Base-by-base conservation (phyloP, 2,797 vertebrate species). In the Caiman crocodilus region DNA sequence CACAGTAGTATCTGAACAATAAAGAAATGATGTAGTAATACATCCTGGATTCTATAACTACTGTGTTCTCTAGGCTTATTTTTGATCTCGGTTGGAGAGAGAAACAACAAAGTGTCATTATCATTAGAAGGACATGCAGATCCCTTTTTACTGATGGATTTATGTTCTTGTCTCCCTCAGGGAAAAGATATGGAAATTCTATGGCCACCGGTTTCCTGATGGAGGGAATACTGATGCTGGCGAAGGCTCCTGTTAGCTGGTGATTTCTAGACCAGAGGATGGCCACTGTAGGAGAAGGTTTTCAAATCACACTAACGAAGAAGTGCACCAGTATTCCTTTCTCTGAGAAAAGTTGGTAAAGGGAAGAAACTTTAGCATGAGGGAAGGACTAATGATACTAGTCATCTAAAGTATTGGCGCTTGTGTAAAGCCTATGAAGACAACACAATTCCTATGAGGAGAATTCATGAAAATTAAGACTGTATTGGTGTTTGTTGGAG, bases 151-250 rank as follows among this genome's bases (percentile, higher is more conserved):
- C 3, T 76, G 23, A 14, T 63, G n/a, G 65, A 69, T 12, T 7
- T 4, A 75, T 28, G 58, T 5, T 78, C 4, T 2, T 11, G 32
- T 71, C 14, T 57, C 1, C 0, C 18, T 83, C 73, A 0, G 0
- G 23, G 35, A 9, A 30, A 28, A 42, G 4, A 9, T 7, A 28
- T 35, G 35, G 81, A 80, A 10, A 7, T 6, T 78, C 42, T 28
- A 5, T 3, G 14, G 50, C 61, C 56, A 57, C 14, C 4, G 32
- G 0, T 26, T 61, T 80, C 28, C 57, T n/a, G 17, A 30, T 10
- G 25, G 14, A 80, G 6, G 61, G 28, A 14, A 79, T 28, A 0
- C 0, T 42, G 56, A 76, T 1, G 1, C 12, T 64, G 18, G 2
- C 26, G 20, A n/a, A 30, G 16, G 4, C 32, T 42, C 5, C 26